Evolutionary conservation across 1,140 invertebrate species (phyloP).

Genomic region (Antheraea mylitta): DNA sequence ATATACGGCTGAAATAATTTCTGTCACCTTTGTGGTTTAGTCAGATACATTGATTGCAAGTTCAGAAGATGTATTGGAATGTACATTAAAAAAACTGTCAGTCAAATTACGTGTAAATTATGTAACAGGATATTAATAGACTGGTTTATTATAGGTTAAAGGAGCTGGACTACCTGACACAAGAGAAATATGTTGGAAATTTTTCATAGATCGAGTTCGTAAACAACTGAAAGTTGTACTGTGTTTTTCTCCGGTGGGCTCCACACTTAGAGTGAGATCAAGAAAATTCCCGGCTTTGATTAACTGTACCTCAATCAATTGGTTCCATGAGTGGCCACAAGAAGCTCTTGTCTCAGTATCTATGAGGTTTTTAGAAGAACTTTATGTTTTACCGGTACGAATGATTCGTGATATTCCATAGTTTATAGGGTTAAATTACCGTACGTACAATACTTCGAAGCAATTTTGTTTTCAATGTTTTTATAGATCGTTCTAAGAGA

Average conservation of each 20-base stretch:
- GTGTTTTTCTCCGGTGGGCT: conserved; percentile 97
- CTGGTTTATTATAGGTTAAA: conserved; percentile 81
- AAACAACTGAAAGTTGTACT: conserved; percentile 94
- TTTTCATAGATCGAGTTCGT: conserved; percentile 96
- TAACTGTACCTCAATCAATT: conserved; percentile 97
- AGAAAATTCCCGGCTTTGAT: conserved; percentile 97
- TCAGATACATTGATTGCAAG: too few species aligned
- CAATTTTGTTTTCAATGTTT: conserved; percentile 8
- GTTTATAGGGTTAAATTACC: neutral
- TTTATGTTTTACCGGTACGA: conserved; percentile 87
- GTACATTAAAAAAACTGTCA: too few species aligned
- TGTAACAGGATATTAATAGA: neutral
- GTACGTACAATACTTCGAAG: neutral
- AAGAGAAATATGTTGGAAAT: conserved; percentile 98
- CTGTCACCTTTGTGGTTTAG: too few species aligned
- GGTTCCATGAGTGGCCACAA: conserved; percentile 99
- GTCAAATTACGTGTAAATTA: too few species aligned
- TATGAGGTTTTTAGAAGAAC: conserved; percentile 90
- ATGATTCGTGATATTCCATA: neutral
- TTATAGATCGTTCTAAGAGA: conserved; percentile 83
- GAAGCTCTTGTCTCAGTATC: conserved; percentile 96
- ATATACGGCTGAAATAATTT: too few species aligned
- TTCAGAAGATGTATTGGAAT: too few species aligned
- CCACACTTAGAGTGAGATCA: conserved; percentile 92
- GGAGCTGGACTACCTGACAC: conserved; percentile 92